Evolutionary conservation across 1,140 invertebrate genomes (phyloP).

Genomic region (Drosophila saltans): DNA sequence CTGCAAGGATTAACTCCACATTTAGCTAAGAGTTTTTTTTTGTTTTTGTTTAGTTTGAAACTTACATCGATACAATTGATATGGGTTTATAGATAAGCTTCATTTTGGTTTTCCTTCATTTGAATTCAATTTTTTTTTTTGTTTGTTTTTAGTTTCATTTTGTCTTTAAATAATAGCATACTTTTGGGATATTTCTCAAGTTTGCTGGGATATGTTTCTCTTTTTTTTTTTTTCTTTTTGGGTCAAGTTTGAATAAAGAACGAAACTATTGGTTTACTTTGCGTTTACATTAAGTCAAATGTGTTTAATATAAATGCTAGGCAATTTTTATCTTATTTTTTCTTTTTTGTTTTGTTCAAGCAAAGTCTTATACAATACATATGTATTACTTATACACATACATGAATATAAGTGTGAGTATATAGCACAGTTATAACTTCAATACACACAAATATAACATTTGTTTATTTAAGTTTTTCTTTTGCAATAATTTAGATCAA

Average conservation of each 20-base stretch:
- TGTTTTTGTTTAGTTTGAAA: conserved; percentile 36
- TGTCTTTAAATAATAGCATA: conserved; percentile 49
- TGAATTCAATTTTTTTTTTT: too few relatives aligned
- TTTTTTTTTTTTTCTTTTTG: not conserved
- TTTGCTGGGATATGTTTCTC: conserved; percentile 58
- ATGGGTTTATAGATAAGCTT: conserved; percentile 74
- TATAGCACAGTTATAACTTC: conserved; percentile 70
- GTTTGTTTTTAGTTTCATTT: not conserved
- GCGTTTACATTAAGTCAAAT: not conserved
- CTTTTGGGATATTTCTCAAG: conserved; percentile 44
- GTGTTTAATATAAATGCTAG: conserved; percentile 11
- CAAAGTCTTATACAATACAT: conserved; percentile 54
- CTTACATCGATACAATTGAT: conserved; percentile 74
- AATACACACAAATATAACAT: conserved; percentile 57
- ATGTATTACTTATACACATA: conserved; percentile 44
- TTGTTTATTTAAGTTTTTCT: conserved; percentile 18
- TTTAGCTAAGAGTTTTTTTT: conserved; percentile 60
- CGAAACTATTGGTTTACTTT: conserved; percentile 31
- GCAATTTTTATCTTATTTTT: not conserved
- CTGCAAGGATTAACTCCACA: conserved; percentile 46
- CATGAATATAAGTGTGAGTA: conserved; percentile 67
- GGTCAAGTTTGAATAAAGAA: conserved; percentile 3
- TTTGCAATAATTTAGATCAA: conserved; percentile 37
- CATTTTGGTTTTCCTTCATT: conserved; percentile 7
- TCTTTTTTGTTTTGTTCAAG: conserved; percentile 33